Base-by-base conservation (phyloP, 2,888 invertebrate species). In the Kryphioiulus occultus region DNA sequence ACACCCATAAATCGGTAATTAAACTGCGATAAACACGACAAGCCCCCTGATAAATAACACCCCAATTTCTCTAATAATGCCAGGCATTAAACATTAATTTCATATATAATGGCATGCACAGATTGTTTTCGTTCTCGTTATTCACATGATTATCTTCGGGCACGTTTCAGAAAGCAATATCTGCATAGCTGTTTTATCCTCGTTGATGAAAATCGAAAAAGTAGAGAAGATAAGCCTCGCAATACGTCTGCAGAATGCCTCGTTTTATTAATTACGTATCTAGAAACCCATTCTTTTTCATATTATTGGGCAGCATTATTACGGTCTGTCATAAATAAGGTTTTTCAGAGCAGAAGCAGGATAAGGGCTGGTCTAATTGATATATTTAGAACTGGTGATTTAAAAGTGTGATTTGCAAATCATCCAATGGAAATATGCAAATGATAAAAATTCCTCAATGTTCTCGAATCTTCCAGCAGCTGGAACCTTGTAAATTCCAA, bases 61-160 rank as follows among this genome's bases (percentile, higher is more conserved):
- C 10, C 22, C 68, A 68, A 68, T 68, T 68, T 68, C 68, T 68
- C 26, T 59, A 59, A 59, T 68, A 68, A 68, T n/a, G 68, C 12
- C 26, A 68, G 68, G 22, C 68, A 22, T 68, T 68, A 68, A 68
- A 68, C 68, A 68, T 68, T 68, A 68, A 68, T 68, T 68, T 68
- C 26, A 68, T 68, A 10, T 53, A 53, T 68, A 68, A 68, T 68
- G 7, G 68, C 26, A 68, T 68, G 26, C 26, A 68, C 68, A 68
- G 22, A 68, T 68, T 68, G 68, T 68, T 68, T 68, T 68, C 68
- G 26, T 68, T 68, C 68, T 68, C 68, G 26, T 68, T 68, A 26
- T 68, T 22, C 68, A 68, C 26, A 68, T 68, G 26, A 68, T 68
- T 68, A 26, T 68, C 26, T 68, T 68, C 26, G 26, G 68, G 26